These are phyloP conservation scores for Bergia puertoricense DNA, from an alignment of 92 coral and sea anemone genomes.

Conservation along the genomic window DNA sequence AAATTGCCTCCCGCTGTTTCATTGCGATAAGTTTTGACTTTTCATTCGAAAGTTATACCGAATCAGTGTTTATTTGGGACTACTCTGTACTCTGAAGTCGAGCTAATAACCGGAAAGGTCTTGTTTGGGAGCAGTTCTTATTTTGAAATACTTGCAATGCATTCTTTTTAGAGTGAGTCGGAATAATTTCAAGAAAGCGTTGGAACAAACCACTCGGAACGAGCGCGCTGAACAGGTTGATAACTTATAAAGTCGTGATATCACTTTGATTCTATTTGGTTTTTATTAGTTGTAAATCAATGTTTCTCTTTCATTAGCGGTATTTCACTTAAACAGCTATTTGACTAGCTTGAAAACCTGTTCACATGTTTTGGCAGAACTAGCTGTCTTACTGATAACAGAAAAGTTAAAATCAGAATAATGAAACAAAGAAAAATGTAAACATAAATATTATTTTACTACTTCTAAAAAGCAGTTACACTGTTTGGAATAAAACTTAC, in stretches of 20 bases:
- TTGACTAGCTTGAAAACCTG: background rate
- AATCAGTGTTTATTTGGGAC: background rate
- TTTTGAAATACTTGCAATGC: background rate
- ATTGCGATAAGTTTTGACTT: background rate
- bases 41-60: background rate
- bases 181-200: too few relatives aligned
- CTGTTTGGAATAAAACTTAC: background rate
- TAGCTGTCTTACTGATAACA: background rate
- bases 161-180: background rate
- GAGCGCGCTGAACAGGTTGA: background rate
- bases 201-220: too few relatives aligned
- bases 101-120: background rate
- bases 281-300: background rate
- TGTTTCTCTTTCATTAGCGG: background rate
- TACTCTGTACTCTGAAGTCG: too few relatives aligned
- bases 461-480: background rate
- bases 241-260: background rate
- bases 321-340: too few relatives aligned
- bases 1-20: conserved; percentile 26
- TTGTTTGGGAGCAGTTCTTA: background rate
- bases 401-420: background rate
- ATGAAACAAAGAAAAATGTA: background rate
- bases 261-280: background rate
- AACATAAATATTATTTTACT: too few relatives aligned
- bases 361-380: background rate